phyloP scores from a whole-genome alignment of 1,140 invertebrate genomes.

The Drosophila ananassae region DNA sequence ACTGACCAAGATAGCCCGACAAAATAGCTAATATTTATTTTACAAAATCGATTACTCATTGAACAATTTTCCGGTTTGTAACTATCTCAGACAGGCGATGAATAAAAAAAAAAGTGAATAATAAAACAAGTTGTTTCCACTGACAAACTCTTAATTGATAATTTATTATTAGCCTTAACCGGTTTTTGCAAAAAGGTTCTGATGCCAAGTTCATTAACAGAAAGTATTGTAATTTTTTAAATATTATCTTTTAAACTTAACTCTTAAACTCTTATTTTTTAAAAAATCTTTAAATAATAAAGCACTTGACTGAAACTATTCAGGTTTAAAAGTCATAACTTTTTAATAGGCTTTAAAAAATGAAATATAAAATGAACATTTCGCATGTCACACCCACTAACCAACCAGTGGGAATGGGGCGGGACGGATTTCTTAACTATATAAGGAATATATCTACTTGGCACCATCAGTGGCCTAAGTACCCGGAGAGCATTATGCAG shows the following conservation, averaged over 20 bases:
- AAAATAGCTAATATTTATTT: not conserved
- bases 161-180: slow-evolving; percentile 22
- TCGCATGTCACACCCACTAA: slow-evolving; percentile 37
- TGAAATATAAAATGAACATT: slow-evolving; percentile 5
- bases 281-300: not conserved
- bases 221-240: slow-evolving; percentile 14
- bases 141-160: not conserved
- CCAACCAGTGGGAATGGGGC: not conserved
- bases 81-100: not conserved
- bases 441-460: slow-evolving; percentile 25
- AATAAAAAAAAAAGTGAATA: not conserved
- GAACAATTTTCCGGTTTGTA: not conserved
- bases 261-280: not conserved
- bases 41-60: slow-evolving; percentile 1
- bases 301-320: not conserved
- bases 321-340: not conserved
- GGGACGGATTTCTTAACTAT: not conserved
- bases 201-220: slow-evolving; percentile 37
- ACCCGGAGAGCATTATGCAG: slow-evolving; percentile 34
- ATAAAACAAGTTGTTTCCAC: not conserved
- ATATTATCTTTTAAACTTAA: not conserved
- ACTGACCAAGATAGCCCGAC: not conserved
- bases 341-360: slow-evolving; percentile 3
- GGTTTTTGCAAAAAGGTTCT: slow-evolving; percentile 15
- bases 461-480: slow-evolving; percentile 39